Base-by-base conservation (phyloP, 2,113 vertebrate genomes). In the Ammodytes marinus region DNA sequence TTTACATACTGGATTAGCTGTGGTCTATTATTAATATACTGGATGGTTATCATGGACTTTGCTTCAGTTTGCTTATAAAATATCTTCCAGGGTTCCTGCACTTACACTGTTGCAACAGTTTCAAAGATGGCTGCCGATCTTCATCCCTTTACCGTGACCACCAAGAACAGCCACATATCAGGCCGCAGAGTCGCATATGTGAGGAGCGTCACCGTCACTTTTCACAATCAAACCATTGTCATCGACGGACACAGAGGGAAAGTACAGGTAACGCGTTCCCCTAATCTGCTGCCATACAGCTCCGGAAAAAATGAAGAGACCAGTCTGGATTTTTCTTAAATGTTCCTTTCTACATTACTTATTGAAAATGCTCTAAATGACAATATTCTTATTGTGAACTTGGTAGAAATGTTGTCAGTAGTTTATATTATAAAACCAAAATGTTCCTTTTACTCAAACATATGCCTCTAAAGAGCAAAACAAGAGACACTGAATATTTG, bases 41-140 rank as follows among this genome's bases (percentile, higher is more conserved):
- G 13, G 5, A 6, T 52, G 4, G 35, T 60, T 49, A 12, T 17
- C 10, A 70, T 74, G 39, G 8, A 37, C 5, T 49, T 35, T 66
- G 47, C 11, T 43, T 53, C 27, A 39, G 66, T 54, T 54, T 17
- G 10, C 10, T 39, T 49, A 52, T 57, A 19, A 57, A 17, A 15
- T 66, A 37, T 50, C n/a, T 80, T 71, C 53, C 73, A 85, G 83
- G 83, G 78, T 39, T 35, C 78, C 83, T 85, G 83, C 50, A 57
- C 68, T 15, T 85, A 85, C 63, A 58, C 73, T n/a, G 58, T 81
- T 61, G 14, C 83, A 39, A 77, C 68, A n/a, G 61, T 85, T 45
- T 9, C 3, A 19, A 49, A 68, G 14, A 11, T 0, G 37, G 55
- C 37, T 0, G 0, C 78, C 0, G 43, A 47, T 49, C 73, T 85